Evolutionary conservation across 2,888 invertebrate genomes (phyloP), one percentile per base, ranked within the genome.

Genomic region (Watsonalla cultraria): DNA sequence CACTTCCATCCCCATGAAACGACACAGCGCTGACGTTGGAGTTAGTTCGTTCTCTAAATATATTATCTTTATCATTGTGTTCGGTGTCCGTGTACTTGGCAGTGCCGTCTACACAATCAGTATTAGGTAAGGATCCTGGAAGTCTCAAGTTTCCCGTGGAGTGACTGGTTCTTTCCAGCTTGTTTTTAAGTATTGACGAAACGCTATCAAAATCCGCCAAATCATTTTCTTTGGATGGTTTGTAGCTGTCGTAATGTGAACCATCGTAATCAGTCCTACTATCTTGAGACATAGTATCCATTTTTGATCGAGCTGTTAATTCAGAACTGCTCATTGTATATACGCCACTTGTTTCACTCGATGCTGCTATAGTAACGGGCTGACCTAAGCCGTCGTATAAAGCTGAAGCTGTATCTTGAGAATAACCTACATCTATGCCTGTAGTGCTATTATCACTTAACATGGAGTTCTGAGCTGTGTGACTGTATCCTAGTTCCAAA

Each of bases 1-100:
- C 96, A 74, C 96, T 96, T n/a, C 96, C 96, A 72, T 96, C 96
- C 5, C 96, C 96, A 50, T 96, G 94, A 78, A 96, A 96, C 51
- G 96, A 96, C 37, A 93, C 91, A n/a, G 94, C 94, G 78, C 96
- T 96, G 0, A 95, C 93, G 66, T 95, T 94, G 2, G 96, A 96
- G 73, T 96, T 95, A 46, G 96, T 94, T 54, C 95, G 87, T 72
- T 93, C 90, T 55, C 95, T 88, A 73, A 94, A 94, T 51, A 80
- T 70, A 52, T 78, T 85, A 62, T 87, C 86, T 63, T 91, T 90
- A 47, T 83, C 82, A 65, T 86, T 89, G 64, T 91, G 90, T 57
- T 92, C 86, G 55, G 82, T 70, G 54, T 77, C 81, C 37, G 73
- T 62, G 70, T 85, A 85, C 55, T 82, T 82, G 39, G 76, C 60